Percentiles rank a stretch among this genome's conserved stretches.
phyloP scores from a whole-genome alignment of 2,797 vertebrate species.

The Schizopygopsis malacanthus region DNA sequence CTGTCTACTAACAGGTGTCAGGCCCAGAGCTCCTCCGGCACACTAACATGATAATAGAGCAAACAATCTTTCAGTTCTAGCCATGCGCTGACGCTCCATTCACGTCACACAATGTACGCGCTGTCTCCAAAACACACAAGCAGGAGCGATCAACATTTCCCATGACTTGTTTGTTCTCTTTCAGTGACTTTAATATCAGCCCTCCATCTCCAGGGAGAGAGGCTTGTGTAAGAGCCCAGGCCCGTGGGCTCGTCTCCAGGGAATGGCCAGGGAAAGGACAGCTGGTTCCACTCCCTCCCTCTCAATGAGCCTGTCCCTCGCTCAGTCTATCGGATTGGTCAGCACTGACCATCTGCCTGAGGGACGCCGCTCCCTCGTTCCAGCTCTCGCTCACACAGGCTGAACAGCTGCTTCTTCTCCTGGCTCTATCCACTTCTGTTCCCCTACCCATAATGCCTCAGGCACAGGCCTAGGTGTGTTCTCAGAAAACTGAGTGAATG shows the following conservation, averaged over 20 bases:
- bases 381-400: slow-evolving; percentile 40
- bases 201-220: slow-evolving; percentile 55
- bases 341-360: slow-evolving; percentile 78
- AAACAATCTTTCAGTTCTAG: slow-evolving; percentile 16
- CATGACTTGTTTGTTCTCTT: slow-evolving; percentile 64
- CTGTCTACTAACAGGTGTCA: slow-evolving; percentile 48
- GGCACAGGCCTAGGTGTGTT: slow-evolving; percentile 23
- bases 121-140: slow-evolving; percentile 42
- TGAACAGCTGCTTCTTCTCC: slow-evolving; percentile 65
- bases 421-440: background rate
- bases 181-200: slow-evolving; percentile 46
- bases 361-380: slow-evolving; percentile 45
- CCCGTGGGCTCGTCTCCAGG: slow-evolving; percentile 58
- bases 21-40: slow-evolving; percentile 8
- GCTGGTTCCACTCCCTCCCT: slow-evolving; percentile 69
- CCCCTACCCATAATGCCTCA: slow-evolving; percentile 23
- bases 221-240: slow-evolving; percentile 52
- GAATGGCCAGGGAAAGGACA: slow-evolving; percentile 66
- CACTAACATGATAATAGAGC: slow-evolving; percentile 17
- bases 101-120: slow-evolving; percentile 54
- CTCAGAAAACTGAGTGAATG: background rate
- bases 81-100: slow-evolving; percentile 59
- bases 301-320: slow-evolving; percentile 12
- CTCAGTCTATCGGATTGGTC: slow-evolving; percentile 66
- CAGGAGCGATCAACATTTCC: slow-evolving; percentile 56